Evolutionary conservation across 2,888 invertebrate species (phyloP), one percentile per base, ranked within the genome.

Genomic region (Strigamia transsilvanica): DNA sequence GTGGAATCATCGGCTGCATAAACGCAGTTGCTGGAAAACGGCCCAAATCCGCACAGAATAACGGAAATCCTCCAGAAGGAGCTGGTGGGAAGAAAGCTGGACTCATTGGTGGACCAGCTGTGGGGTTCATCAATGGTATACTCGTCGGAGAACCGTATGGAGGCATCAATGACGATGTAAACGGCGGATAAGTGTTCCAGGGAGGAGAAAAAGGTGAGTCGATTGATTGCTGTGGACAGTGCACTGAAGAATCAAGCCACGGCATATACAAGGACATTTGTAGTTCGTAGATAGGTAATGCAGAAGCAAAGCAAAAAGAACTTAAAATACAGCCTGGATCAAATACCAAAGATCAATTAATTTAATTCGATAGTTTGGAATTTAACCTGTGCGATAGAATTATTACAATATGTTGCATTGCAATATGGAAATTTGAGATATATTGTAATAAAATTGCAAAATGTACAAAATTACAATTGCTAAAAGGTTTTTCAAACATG

Each of bases 251-350:
- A 9, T 51, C 10, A n/a, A 51, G 2, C 51, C 51, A 51, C 4
- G 51, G 51, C 51, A n/a, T 9, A 51, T n/a, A 51, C n/a, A 51
- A 51, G 4, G 51, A 51, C 51, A 51, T 51, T 51, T 51, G 51
- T n/a, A 51, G 51, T 9, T 51, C 51, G n/a, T 51, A 51, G 2
- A 51, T 6, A n/a, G 51, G 51, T 51, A 51, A 51, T 4, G 51
- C 51, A 13, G 51, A 51, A n/a, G 51, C 51, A 51, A 51, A 51
- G n/a, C 51, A 51, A 9, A 51, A 51, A 3, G 51, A 51, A n/a
- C 51, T 51, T n/a, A 51, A 51, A 51, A 51, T 51, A 51, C 51
- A 51, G 10, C 51, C 51, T 51, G 4, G 10, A n/a, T 13, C n/a
- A 51, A 51, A 51, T n/a, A 51, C 3, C 3, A 51, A 13, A 51